These are phyloP conservation scores for Holacanthella duospinosa DNA, from an alignment of 2,888 invertebrate genomes.

Conservation along the genomic window DNA sequence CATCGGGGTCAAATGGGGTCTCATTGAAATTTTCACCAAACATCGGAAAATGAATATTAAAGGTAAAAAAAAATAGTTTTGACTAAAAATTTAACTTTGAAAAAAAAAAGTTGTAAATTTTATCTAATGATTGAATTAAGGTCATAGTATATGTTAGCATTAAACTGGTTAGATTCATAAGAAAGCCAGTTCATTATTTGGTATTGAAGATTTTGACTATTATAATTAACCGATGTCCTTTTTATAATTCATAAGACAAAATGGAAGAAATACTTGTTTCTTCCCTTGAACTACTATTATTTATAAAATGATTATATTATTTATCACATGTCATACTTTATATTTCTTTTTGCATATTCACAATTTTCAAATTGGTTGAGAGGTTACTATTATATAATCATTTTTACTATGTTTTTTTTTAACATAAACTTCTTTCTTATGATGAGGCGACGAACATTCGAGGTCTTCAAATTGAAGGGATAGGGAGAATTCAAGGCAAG, in stretches of 20 bases:
- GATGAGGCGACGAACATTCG: too few species aligned
- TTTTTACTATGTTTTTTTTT: too few species aligned
- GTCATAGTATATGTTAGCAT: neutral
- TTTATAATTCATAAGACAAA: too few species aligned
- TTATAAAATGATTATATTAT: neutral
- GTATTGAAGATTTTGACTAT: neutral
- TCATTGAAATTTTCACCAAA: slow-evolving; percentile 27
- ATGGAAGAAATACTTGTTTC: neutral
- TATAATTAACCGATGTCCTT: too few species aligned
- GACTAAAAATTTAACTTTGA: neutral
- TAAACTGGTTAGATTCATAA: neutral
- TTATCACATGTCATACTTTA: neutral
- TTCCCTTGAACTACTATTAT: neutral
- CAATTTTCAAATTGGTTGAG: too few species aligned
- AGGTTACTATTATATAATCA: too few species aligned
- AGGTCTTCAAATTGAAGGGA: too few species aligned
- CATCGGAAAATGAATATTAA: slow-evolving; percentile 24
- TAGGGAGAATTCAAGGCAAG: too few species aligned
- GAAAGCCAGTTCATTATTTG: neutral
- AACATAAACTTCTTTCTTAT: too few species aligned
- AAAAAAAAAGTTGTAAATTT: neutral
- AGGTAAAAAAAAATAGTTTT: slow-evolving; percentile 17
- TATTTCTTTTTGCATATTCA: too few species aligned
- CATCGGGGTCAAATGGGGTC: slow-evolving; percentile 25
- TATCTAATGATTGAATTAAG: neutral